Evolutionary conservation across 2,113 vertebrate species (phyloP), one percentile per base, ranked within the genome.

Genomic region (Callaeas wilsoni): DNA sequence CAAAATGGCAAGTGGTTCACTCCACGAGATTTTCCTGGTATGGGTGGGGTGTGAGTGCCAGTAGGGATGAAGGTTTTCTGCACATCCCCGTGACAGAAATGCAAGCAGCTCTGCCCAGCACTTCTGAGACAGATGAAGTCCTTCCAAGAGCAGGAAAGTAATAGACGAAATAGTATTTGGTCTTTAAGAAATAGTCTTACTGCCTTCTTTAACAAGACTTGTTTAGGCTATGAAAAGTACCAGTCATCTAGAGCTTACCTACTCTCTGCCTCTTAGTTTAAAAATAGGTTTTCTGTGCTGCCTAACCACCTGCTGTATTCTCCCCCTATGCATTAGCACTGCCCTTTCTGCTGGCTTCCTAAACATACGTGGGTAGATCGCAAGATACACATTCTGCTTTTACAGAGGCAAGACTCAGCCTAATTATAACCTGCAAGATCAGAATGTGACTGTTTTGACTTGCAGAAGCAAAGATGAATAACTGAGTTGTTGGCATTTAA

Each of bases 401-500:
- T 74, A 62, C 60, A 88, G 93, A 90, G 90, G 50, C 64, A 70
- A 82, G 52, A 79, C 85, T 92, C 83, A 75, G 88, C 82, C 85
- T 92, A 90, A 86, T 95, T 92, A 96, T 88, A 96, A 92, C 88
- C 83, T 83, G 68, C 77, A 82, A 70, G 76, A 90, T 84, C 83
- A 95, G 86, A 87, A 90, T 92, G 64, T 90, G 93, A 65, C 90
- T 94, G 88, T 92, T 96, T 93, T 87, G 94, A 95, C 80, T 95
- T 96, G 92, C 90, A 95, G 76, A 87, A 95, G 57, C 62, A 41
- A 63, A 52, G 68, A 89, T 80, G 76, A 96, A 89, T 90, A 95
- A 93, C 30, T 75, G 49, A 90, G 73, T 60, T 84, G 86, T 75
- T 90, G 56, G 27, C 55, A 75, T 90, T 90, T 87, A 68, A 85